These are phyloP conservation scores for Channa striata DNA, from an alignment of 2,797 vertebrate species.

Conservation along the genomic window DNA sequence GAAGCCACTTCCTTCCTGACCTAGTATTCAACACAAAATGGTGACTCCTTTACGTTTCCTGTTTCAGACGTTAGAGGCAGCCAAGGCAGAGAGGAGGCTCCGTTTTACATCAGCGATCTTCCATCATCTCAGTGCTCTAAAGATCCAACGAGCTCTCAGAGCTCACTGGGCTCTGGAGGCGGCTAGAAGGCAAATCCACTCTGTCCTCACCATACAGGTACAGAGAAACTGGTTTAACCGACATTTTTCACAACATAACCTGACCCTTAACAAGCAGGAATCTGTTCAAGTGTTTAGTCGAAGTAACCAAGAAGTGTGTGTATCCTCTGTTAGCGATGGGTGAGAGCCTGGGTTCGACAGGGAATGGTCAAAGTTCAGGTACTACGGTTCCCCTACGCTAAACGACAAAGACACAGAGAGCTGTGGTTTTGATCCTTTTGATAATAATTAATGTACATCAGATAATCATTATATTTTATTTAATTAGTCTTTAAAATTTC, in stretches of 20 bases:
- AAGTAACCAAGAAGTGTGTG: neutral
- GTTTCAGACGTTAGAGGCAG: constrained; percentile 68
- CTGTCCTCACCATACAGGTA: constrained; percentile 90
- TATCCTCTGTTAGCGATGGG: constrained; percentile 83
- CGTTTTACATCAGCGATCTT: constrained; percentile 83
- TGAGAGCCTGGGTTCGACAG: constrained; percentile 75
- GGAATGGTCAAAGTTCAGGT: constrained; percentile 91
- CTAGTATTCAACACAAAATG: neutral
- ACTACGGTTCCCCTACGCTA: constrained; percentile 20
- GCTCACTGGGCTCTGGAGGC: constrained; percentile 78
- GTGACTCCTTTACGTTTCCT: neutral
- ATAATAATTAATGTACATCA: too few species aligned
- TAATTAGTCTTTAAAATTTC: neutral
- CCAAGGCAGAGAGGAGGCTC: constrained; percentile 64
- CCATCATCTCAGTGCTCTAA: constrained; percentile 88
- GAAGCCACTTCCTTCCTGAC: neutral
- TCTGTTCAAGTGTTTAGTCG: too few species aligned
- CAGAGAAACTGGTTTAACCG: too few species aligned
- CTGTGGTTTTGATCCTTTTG: too few species aligned
- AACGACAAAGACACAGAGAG: neutral
- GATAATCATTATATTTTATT: too few species aligned
- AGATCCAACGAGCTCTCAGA: constrained; percentile 88
- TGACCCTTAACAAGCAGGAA: neutral
- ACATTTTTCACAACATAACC: too few species aligned
- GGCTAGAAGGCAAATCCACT: constrained; percentile 81